phyloP scores from a whole-genome alignment of 2,797 vertebrate species.

The Enteromius radiatus region DNA sequence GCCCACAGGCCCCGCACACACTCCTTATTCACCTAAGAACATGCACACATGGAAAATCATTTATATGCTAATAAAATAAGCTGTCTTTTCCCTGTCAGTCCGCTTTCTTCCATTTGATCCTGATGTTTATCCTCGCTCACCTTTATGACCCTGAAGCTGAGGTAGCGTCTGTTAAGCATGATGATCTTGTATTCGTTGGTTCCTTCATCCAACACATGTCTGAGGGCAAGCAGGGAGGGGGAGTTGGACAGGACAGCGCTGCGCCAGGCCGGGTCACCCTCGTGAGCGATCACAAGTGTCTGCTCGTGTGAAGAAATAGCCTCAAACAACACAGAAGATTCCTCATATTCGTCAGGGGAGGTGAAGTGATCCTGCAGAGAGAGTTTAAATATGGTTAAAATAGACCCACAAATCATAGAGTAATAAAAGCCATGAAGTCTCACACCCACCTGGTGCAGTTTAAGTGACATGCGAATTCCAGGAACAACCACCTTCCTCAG shows the following conservation, averaged over 20 bases:
- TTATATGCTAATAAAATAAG: background rate
- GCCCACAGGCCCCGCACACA: conserved; percentile 98
- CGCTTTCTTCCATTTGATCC: background rate
- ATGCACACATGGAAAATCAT: background rate
- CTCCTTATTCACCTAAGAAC: conserved; percentile 87
- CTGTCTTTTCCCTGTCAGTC: background rate
- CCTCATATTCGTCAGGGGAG: conserved; percentile 97
- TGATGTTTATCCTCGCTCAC: conserved; percentile 64
- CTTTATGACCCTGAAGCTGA: conserved; percentile 98
- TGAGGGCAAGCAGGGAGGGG: conserved; percentile 91
- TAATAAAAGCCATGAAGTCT: background rate
- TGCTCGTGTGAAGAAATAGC: conserved; percentile 93
- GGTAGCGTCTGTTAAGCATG: conserved; percentile 94
- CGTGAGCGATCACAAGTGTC: conserved; percentile 95
- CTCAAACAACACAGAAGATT: conserved; percentile 92
- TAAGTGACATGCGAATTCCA: conserved; percentile 97
- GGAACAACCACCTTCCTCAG: conserved; percentile 97
- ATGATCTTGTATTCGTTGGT: conserved; percentile 99
- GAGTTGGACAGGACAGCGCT: conserved; percentile 96
- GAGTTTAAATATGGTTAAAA: background rate
- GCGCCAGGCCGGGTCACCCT: conserved; percentile 97
- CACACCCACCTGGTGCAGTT: conserved; percentile 91
- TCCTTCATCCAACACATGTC: conserved; percentile 96
- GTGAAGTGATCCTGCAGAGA: conserved; percentile 94
- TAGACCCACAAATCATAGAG: background rate